These are phyloP conservation scores for Tiphia femorata DNA, from an alignment of 2,888 invertebrate species.

Conservation along the genomic window DNA sequence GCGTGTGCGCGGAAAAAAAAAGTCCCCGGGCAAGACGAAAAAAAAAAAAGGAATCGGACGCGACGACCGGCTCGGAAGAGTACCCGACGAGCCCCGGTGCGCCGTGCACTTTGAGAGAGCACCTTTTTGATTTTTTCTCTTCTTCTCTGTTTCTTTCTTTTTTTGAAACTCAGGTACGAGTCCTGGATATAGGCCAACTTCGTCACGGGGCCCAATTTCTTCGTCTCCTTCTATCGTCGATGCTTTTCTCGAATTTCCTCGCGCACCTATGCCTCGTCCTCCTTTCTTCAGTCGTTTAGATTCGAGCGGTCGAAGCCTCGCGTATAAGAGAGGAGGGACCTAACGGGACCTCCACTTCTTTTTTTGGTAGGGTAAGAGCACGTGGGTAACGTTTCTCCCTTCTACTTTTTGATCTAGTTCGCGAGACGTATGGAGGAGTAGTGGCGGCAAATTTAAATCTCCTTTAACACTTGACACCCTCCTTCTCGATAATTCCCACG, in stretches of 20 bases:
- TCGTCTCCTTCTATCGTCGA: constrained; percentile 12
- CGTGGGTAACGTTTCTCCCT: too few species aligned
- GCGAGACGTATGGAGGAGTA: neutral
- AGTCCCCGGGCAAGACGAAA: constrained; percentile 14
- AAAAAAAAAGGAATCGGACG: constrained; percentile 3
- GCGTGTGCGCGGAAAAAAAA: constrained; percentile 16
- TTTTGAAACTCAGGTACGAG: too few species aligned
- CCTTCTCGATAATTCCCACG: too few species aligned
- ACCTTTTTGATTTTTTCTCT: too few species aligned
- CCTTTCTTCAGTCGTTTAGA: constrained; percentile 28
- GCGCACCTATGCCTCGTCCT: constrained; percentile 37
- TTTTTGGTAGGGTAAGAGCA: neutral
- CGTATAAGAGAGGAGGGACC: constrained; percentile 31
- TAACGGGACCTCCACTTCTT: constrained; percentile 27
- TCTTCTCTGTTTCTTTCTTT: constrained; percentile 1
- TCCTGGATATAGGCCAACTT: constrained; percentile 4
- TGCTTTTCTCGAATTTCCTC: constrained; percentile 37
- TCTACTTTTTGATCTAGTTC: neutral
- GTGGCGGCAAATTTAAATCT: too few species aligned
- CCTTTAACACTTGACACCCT: too few species aligned
- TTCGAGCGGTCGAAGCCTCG: constrained; percentile 19
- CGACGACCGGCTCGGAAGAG: too few species aligned
- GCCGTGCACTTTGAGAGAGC: too few species aligned
- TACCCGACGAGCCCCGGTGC: too few species aligned
- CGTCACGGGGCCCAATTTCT: too few species aligned